Percentiles rank a stretch among this genome's conserved stretches.
Evolutionary conservation across 2,797 vertebrate species (phyloP).

Genomic region (Amniataba percoides): DNA sequence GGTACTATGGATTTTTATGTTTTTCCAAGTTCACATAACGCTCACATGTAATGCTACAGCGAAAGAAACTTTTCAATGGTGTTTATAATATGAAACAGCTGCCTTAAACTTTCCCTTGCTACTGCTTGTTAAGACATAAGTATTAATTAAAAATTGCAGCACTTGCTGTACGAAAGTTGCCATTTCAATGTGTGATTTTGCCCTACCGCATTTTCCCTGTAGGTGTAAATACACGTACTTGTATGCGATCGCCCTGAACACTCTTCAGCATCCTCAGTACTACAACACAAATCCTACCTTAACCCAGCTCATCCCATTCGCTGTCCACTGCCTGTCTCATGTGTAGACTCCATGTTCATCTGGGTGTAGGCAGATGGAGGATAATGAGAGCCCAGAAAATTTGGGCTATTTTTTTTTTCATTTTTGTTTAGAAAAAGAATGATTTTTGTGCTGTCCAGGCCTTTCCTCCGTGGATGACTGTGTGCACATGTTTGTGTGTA

Average conservation of each 20-base stretch:
- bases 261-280: not conserved
- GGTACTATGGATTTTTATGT: not conserved
- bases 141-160: not conserved
- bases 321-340: conserved; percentile 5
- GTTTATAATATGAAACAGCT: conserved; percentile 8
- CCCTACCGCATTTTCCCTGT: too few species aligned
- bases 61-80: not conserved
- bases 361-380: conserved; percentile 31
- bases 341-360: conserved; percentile 29
- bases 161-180: not conserved
- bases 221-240: not conserved
- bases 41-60: not conserved
- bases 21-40: not conserved
- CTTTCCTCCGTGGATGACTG: conserved; percentile 33
- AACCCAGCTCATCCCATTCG: conserved; percentile 11
- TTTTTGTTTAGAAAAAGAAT: conserved; percentile 23
- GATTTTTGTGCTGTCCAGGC: conserved; percentile 26
- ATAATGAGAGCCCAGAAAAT: conserved; percentile 37
- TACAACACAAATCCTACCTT: conserved; percentile 26
- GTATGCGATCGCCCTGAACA: not conserved
- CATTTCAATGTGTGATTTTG: not conserved
- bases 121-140: not conserved
- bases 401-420: conserved; percentile 30
- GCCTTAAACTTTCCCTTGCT: not conserved
- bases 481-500: conserved; percentile 35